phyloP scores from a whole-genome alignment of 2,888 invertebrate genomes.

The Leptarthrus brevirostris region DNA sequence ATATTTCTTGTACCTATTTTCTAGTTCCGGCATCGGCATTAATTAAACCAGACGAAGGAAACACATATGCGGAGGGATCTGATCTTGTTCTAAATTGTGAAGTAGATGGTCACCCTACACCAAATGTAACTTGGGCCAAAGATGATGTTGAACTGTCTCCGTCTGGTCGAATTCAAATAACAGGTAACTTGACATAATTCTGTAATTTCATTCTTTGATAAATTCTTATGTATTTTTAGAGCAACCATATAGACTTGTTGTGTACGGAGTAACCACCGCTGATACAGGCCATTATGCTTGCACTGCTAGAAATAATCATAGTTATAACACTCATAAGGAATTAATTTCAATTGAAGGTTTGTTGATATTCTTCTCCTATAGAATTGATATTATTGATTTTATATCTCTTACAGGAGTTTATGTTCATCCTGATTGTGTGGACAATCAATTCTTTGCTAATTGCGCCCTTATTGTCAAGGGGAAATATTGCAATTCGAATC shows the following conservation, averaged over 20 bases:
- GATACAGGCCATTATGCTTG: conserved; percentile 89
- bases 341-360: conserved; percentile 82
- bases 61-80: conserved; percentile 72
- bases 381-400: conserved; percentile 52
- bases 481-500: conserved; percentile 81
- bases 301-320: conserved; percentile 81
- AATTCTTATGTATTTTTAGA: conserved; percentile 58
- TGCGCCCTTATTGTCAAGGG: conserved; percentile 88
- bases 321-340: conserved; percentile 73
- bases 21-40: conserved; percentile 76
- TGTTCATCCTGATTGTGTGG: conserved; percentile 84
- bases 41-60: conserved; percentile 69
- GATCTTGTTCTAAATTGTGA: conserved; percentile 79
- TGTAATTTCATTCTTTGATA: too few species aligned
- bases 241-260: conserved; percentile 78
- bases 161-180: conserved; percentile 73
- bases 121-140: conserved; percentile 85
- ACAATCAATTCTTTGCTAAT: conserved; percentile 89
- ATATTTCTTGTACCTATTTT: conserved; percentile 56
- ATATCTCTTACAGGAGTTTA: conserved; percentile 72
- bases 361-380: background rate
- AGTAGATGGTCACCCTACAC: conserved; percentile 81
- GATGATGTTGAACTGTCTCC: conserved; percentile 72
- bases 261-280: conserved; percentile 72
- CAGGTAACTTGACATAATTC: conserved; percentile 71